Conservation (phyloP, 2,797 vertebrate genomes). For the Arremon brunneinucha region DNA sequence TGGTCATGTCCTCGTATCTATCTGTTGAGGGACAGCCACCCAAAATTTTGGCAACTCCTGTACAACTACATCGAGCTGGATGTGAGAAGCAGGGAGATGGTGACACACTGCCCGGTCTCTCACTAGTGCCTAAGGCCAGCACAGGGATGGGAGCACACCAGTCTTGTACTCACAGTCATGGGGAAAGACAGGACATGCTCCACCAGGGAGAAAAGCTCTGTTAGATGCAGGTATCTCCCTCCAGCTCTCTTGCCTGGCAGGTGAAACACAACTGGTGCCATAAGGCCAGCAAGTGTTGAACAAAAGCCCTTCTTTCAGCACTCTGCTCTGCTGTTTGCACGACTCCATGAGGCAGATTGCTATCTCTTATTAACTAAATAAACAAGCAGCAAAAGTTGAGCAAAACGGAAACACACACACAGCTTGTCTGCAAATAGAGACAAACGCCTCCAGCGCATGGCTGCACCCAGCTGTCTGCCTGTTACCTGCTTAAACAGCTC, state of each 20-base stretch:
- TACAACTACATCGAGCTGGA: accelerated
- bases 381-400: slow-evolving; percentile 57
- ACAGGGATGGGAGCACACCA: background rate
- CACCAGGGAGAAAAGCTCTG: background rate
- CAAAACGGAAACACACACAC: slow-evolving; percentile 23
- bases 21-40: background rate
- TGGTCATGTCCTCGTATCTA: background rate
- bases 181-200: background rate
- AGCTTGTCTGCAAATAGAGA: slow-evolving; percentile 58
- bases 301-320: background rate
- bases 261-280: background rate
- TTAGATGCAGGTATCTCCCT: background rate
- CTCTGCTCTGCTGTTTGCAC: background rate
- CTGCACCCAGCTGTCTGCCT: slow-evolving; percentile 53
- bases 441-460: slow-evolving; percentile 1
- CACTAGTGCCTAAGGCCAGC: background rate
- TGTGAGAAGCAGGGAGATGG: background rate
- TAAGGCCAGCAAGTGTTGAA: background rate
- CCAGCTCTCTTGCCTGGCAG: background rate
- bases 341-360: slow-evolving; percentile 20
- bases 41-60: background rate
- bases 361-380: slow-evolving; percentile 52
- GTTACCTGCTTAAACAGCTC: slow-evolving; percentile 49
- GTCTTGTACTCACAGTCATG: background rate
- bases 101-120: background rate